Evolutionary conservation across 2,888 invertebrate species (phyloP), one percentile per base, ranked within the genome.

Genomic region (Matsumyia berberina): DNA sequence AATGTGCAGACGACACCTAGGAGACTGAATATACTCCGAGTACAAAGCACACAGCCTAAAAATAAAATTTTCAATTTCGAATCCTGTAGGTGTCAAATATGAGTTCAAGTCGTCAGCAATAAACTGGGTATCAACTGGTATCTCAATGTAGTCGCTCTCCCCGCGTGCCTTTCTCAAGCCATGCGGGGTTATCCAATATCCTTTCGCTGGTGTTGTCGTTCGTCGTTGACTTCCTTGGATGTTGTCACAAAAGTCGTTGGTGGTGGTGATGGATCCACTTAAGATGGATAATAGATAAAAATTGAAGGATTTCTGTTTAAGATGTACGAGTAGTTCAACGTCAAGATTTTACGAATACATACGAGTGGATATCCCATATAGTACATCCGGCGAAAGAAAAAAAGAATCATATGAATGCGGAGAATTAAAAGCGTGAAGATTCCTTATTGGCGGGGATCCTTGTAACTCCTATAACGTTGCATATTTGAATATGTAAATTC

Each of bases 221-320:
- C 15, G 7, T 24, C 17, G 11, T 15, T 12, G 17, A 7, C 33
- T 17, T 9, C 3, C 19, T 42, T 33, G 33, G 0, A n/a, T 5
- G 17, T 17, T 67, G 42, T 33, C 24, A 9, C 33, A 44, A 24
- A 19, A 49, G 44, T 2, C 51, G 33, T 17, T 69, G 44, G 3
- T 33, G 6, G 11, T n/a, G 35, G 17, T 12, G 31, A 39, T 15
- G 15, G 19, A 64, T 39, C 31, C 55, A 55, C 35, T 66, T 33
- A 46, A 74, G 46, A 2, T 17, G 29, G 46, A 57, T 74, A 66
- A 74, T 66, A 70, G 55, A 46, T 29, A 35, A 33, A 66, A 58
- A 49, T 57, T 66, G 17, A 57, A 19, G 57, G 7, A 55, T 46
- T 60, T 29, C 57, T 35, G 17, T 58, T 51, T 24, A 17, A 24